Base-by-base conservation (phyloP, 2,888 invertebrate species). In the Arctia plantaginis region DNA sequence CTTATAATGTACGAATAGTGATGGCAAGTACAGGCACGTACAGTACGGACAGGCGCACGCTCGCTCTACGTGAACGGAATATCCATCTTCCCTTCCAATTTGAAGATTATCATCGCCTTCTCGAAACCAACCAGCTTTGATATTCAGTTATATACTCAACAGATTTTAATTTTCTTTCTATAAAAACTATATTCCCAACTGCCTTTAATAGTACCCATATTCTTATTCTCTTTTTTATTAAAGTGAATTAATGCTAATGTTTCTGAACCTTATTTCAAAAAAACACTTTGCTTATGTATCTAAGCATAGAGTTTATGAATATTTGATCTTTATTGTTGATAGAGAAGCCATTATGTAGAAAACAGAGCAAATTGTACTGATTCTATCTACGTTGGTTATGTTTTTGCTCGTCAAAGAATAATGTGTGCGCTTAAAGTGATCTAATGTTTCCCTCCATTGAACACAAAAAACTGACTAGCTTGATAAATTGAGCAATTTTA, bases 11-110 rank as follows among this genome's bases (percentile, higher is more conserved):
- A 76, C 72, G 77, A 85, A 85, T 87, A 87, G 86, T 86, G 83
- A 85, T 80, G 77, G 78, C 79, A 84, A 83, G 81, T 81, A 80
- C 80, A 80, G 66, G 83, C 88, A 88, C 88, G 89, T 88, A 81
- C 79, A 76, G 77, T 77, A 80, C 82, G 74, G 80, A 82, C 85
- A 83, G 85, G 85, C 87, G 85, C 87, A 86, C 86, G 82, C 79
- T 78, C 82, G 78, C 62, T 66, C 71, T 80, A 88, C 88, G 88
- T 88, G 88, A 41, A 75, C 73, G 27, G 89, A 88, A 88, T 88
- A 84, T 74, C 78, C 79, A 80, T 77, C 75, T 75, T 82, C 75
- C 80, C 80, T 88, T 87, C 84, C 89, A 88, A 87, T 87, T 86
- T 81, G 82, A 82, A 83, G 82, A 88, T 88, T 87, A 87, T 82